A percentile compares a stretch with the other conserved stretches of the same genome.
Conservation (phyloP, 2,797 vertebrate species). For the Botia almorhae region DNA sequence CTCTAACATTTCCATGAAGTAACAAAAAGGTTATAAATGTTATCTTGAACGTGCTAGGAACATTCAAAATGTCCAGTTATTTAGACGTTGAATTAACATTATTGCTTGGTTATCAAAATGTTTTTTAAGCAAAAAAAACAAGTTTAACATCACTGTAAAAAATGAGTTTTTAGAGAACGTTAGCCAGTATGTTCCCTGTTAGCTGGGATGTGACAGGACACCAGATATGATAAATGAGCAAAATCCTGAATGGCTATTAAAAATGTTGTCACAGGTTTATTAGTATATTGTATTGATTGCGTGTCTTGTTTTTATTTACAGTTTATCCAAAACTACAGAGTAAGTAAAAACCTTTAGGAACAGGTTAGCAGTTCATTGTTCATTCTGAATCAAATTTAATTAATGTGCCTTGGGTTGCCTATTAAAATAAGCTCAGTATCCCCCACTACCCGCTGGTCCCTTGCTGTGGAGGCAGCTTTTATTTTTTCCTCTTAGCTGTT, state of each 20-base stretch:
- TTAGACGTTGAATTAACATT: too few relatives aligned
- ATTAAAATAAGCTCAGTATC: constrained; percentile 43
- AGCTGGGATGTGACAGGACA: background rate
- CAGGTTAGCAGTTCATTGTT: constrained; percentile 6
- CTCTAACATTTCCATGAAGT: too few relatives aligned
- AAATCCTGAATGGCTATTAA: background rate
- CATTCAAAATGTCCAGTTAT: too few relatives aligned
- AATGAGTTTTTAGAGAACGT: too few relatives aligned
- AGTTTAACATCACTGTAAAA: too few relatives aligned
- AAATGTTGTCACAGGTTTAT: background rate
- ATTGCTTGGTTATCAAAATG: too few relatives aligned
- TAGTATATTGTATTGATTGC: background rate
- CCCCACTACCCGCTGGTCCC: constrained; percentile 8
- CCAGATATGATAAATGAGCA: background rate
- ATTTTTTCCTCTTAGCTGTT: constrained; percentile 51
- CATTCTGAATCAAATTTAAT: constrained; percentile 30
- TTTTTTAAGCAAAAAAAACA: too few relatives aligned
- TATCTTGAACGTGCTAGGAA: too few relatives aligned
- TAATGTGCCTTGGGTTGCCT: constrained; percentile 9
- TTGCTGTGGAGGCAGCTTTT: constrained; percentile 55
- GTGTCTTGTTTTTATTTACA: constrained; percentile 9
- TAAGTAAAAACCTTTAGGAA: constrained; percentile 16
- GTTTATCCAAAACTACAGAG: background rate
- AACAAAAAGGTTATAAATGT: too few relatives aligned
- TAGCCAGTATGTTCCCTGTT: too few relatives aligned